Conservation (phyloP, 2,888 invertebrate genomes). For the Elmis aenea region DNA sequence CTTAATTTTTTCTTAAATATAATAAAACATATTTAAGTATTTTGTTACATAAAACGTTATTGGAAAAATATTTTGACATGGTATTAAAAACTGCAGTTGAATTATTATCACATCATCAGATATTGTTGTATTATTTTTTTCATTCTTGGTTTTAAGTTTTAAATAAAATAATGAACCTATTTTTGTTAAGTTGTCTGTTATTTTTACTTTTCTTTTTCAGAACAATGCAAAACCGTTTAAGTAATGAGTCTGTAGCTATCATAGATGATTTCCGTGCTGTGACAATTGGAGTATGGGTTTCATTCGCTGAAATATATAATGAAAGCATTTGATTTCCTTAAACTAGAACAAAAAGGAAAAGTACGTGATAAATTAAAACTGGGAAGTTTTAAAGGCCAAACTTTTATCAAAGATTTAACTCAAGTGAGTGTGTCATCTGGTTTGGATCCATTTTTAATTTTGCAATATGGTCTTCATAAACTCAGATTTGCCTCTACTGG, state of each 20-base stretch:
- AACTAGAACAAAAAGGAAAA: slow-evolving; percentile 42
- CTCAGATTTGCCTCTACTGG: slow-evolving; percentile 72
- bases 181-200: too few relatives aligned
- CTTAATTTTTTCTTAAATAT: too few relatives aligned
- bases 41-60: too few relatives aligned
- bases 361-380: slow-evolving; percentile 55
- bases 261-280: slow-evolving; percentile 27
- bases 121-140: too few relatives aligned
- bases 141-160: too few relatives aligned
- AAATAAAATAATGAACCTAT: too few relatives aligned
- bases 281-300: slow-evolving; percentile 66
- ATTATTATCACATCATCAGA: too few relatives aligned
- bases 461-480: slow-evolving; percentile 72
- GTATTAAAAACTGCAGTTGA: too few relatives aligned
- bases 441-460: slow-evolving; percentile 73
- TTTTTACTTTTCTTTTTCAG: slow-evolving; percentile 25
- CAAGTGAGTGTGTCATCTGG: slow-evolving; percentile 50
- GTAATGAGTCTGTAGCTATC: slow-evolving; percentile 25
- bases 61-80: too few relatives aligned
- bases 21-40: too few relatives aligned
- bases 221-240: slow-evolving; percentile 6
- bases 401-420: slow-evolving; percentile 53
- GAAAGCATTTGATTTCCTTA: slow-evolving; percentile 79
- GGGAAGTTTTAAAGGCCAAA: slow-evolving; percentile 51
- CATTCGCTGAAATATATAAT: slow-evolving; percentile 88